Conservation (phyloP, 2,797 vertebrate genomes). For the Aphelocoma californica region DNA sequence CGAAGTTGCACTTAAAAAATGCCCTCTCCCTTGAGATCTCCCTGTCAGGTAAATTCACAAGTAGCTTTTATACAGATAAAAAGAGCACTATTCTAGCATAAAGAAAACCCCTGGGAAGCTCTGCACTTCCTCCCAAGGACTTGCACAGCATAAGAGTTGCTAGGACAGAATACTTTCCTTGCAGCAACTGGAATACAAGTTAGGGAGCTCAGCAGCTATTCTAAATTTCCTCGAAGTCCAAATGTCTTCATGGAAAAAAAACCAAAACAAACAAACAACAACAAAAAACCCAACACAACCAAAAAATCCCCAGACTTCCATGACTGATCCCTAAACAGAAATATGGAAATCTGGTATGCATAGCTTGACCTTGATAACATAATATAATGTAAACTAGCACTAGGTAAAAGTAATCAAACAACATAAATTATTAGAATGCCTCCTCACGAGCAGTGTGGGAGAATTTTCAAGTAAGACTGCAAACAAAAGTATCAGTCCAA, state of each 20-base stretch:
- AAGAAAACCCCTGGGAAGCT: background rate
- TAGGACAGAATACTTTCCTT: background rate
- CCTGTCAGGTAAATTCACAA: background rate
- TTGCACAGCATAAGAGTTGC: background rate
- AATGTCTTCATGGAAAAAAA: background rate
- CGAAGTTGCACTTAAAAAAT: background rate
- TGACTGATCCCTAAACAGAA: background rate
- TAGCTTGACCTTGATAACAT: background rate
- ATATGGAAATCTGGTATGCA: accelerated
- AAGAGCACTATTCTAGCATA: background rate
- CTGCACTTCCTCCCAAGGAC: background rate
- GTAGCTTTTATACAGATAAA: background rate
- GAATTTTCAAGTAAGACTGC: background rate
- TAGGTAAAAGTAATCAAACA: background rate
- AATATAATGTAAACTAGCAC: background rate
- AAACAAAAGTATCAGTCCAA: background rate
- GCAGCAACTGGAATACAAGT: background rate
- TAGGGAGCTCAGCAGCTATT: background rate
- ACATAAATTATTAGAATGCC: background rate
- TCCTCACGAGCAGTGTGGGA: background rate
- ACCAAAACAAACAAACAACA: background rate
- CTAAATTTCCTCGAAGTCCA: background rate
- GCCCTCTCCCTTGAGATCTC: background rate
- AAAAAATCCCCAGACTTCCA: background rate
- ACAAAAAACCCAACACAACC: background rate